Conservation (phyloP, 30 jellyfish, hydroid and myxozoan genomes). For the Pelagia noctiluca region DNA sequence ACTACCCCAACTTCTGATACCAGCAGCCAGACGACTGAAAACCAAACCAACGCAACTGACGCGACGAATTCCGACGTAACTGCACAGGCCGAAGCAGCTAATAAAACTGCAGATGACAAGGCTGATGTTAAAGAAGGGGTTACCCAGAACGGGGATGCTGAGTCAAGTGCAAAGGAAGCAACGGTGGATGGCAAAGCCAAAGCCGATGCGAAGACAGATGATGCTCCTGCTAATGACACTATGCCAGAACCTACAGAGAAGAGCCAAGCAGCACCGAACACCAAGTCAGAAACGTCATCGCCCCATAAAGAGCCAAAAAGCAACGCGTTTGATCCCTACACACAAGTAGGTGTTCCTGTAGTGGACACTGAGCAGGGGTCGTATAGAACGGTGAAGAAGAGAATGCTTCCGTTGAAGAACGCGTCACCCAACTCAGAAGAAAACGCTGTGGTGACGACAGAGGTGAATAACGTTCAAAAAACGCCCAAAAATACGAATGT, state of each 20-base stretch:
- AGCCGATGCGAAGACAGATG: neutral
- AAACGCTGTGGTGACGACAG: slow-evolving; percentile 4
- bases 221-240: neutral
- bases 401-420: slow-evolving; percentile 42
- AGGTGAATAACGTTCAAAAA: neutral
- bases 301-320: neutral
- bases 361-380: slow-evolving; percentile 63
- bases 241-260: neutral
- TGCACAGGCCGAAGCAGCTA: no score
- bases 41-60: neutral
- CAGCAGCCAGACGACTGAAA: no score
- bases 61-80: neutral
- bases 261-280: neutral
- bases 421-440: slow-evolving; percentile 5
- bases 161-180: neutral
- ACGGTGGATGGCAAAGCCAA: neutral
- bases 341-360: slow-evolving; percentile 71
- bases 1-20: no score
- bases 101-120: neutral
- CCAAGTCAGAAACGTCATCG: neutral
- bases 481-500: neutral
- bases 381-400: slow-evolving; percentile 48
- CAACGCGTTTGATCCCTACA: slow-evolving; percentile 47
- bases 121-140: neutral
- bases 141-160: neutral